phyloP scores from a whole-genome alignment of 2,888 invertebrate genomes.

The Tachystola acroxantha region DNA sequence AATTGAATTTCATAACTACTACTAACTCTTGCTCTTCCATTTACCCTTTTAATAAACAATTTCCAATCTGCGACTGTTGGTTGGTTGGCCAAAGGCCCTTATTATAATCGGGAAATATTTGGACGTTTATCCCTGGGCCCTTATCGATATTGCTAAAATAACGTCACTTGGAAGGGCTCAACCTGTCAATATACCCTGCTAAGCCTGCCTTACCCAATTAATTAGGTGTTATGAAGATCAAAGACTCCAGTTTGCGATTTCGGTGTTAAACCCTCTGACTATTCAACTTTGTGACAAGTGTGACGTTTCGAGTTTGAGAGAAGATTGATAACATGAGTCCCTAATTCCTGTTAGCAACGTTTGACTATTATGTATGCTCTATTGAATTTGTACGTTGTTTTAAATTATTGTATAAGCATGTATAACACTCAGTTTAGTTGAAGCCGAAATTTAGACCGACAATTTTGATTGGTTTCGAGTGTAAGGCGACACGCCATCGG shows the following conservation, averaged over 20 bases:
- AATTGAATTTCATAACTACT: background rate
- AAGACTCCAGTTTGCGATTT: conserved; percentile 44
- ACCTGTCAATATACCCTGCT: conserved; percentile 53
- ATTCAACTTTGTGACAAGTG: conserved; percentile 55
- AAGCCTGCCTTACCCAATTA: conserved; percentile 63
- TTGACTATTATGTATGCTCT: no score
- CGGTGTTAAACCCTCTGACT: conserved; percentile 44
- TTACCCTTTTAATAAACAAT: background rate
- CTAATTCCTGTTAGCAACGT: no score
- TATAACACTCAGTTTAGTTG: no score
- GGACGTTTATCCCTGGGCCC: conserved; percentile 2
- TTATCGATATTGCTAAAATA: conserved; percentile 1
- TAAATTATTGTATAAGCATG: no score
- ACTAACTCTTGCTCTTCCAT: background rate
- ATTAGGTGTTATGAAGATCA: conserved; percentile 70
- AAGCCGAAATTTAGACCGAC: no score
- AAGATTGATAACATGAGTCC: no score
- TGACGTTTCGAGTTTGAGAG: conserved; percentile 49
- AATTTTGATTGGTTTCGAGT: no score
- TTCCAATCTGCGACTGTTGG: background rate
- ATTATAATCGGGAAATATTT: conserved; percentile 2
- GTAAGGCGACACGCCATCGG: no score
- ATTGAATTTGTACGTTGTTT: no score
- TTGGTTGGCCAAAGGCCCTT: background rate
- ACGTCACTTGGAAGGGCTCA: conserved; percentile 17